Conservation (phyloP, 2,797 vertebrate genomes). For the Caiman crocodilus region DNA sequence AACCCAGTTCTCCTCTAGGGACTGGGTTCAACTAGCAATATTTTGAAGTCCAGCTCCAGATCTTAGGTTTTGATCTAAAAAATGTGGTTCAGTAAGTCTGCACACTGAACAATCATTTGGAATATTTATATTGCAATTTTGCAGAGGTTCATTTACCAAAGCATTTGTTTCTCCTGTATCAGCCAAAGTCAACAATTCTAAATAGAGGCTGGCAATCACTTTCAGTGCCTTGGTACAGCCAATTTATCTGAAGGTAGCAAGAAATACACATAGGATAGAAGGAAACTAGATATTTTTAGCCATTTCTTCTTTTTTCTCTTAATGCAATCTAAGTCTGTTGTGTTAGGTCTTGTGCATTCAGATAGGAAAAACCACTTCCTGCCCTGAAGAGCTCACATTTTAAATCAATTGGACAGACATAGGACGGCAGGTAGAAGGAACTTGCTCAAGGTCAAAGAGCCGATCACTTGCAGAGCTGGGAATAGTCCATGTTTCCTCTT, state of each 20-base stretch:
- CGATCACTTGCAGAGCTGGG: background rate
- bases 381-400: background rate
- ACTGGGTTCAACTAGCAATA: background rate
- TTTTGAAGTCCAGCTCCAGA: background rate
- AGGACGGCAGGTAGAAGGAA: background rate
- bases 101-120: background rate
- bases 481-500: rapidly evolving
- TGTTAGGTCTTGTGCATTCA: background rate
- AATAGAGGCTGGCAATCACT: background rate
- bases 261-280: background rate
- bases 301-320: background rate
- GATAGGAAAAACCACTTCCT: background rate
- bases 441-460: background rate
- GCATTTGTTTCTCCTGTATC: background rate
- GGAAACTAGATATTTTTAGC: background rate
- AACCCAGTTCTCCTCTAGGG: background rate
- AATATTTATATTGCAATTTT: background rate
- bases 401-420: background rate
- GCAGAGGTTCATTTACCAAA: background rate
- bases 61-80: background rate
- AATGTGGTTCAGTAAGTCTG: background rate
- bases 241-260: conserved; percentile 2
- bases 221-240: background rate
- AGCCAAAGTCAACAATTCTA: background rate
- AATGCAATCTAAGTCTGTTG: background rate